phyloP scores from a whole-genome alignment of 2,888 invertebrate species.

The Melikaiella ostensackeni region DNA sequence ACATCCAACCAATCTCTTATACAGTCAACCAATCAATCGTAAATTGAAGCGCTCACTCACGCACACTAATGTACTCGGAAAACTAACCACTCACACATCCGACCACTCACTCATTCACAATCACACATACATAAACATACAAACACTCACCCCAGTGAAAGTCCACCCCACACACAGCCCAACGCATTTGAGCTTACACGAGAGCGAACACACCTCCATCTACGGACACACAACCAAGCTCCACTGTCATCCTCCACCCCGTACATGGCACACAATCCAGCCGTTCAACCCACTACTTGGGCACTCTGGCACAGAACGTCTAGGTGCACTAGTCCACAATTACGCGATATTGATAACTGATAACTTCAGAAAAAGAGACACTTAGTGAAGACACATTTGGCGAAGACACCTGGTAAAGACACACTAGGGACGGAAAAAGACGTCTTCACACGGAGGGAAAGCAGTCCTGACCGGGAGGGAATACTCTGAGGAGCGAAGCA shows the following conservation, averaged over 20 bases:
- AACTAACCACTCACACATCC: too few species aligned
- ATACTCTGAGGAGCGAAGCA: slow-evolving; percentile 39
- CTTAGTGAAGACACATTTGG: neutral
- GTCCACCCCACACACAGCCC: slow-evolving; percentile 1
- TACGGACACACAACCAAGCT: neutral
- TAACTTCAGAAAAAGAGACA: neutral
- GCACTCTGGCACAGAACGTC: neutral
- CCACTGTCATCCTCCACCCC: slow-evolving; percentile 1
- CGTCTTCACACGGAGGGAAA: slow-evolving; percentile 2
- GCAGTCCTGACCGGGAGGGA: slow-evolving; percentile 15
- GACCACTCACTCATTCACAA: neutral
- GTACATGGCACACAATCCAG: slow-evolving; percentile 17
- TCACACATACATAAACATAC: neutral
- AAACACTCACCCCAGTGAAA: neutral
- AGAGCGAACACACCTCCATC: slow-evolving; percentile 1
- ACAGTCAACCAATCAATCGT: neutral
- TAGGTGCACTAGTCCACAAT: neutral
- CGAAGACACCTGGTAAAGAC: neutral
- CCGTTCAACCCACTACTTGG: slow-evolving; percentile 11
- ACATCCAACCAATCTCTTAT: neutral
- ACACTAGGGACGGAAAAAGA: slow-evolving; percentile 24
- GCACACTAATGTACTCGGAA: too few species aligned
- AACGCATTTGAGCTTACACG: neutral
- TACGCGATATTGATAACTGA: neutral
- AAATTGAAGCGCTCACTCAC: neutral